Evolutionary conservation across 2,797 vertebrate genomes (phyloP).

Genomic region (Phrynocephalus forsythii): DNA sequence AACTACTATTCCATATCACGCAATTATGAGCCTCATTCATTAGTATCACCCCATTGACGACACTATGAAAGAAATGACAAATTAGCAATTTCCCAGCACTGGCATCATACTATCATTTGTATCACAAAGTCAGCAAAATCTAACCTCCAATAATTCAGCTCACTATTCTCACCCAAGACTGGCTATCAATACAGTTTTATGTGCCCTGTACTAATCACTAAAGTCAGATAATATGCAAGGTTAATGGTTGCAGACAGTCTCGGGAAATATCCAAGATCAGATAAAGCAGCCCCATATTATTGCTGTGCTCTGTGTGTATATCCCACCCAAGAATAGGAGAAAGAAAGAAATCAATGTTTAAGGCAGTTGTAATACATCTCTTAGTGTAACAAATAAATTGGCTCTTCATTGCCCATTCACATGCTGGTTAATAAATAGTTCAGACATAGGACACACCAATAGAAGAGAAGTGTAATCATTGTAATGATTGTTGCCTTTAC

Average conservation of each 20-base stretch:
- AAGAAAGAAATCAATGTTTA: conserved; percentile 83
- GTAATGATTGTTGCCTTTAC: conserved; percentile 81
- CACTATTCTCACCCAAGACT: conserved; percentile 75
- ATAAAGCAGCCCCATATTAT: conserved; percentile 86
- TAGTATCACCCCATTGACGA: conserved; percentile 78
- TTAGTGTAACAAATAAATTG: conserved; percentile 82
- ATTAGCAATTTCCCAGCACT: conserved; percentile 80
- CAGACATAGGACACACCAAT: conserved; percentile 78
- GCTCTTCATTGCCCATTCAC: conserved; percentile 89
- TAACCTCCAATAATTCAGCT: conserved; percentile 81
- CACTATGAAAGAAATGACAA: conserved; percentile 85
- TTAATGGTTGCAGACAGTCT: conserved; percentile 92
- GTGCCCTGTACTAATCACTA: conserved; percentile 89
- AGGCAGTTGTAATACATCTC: conserved; percentile 83
- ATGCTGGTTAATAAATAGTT: conserved; percentile 88
- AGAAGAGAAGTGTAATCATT: conserved; percentile 86
- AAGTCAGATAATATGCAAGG: conserved; percentile 90
- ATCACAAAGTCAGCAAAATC: conserved; percentile 88
- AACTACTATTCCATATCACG: conserved; percentile 58
- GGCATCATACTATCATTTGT: conserved; percentile 85
- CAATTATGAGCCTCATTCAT: conserved; percentile 74
- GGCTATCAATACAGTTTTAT: conserved; percentile 84
- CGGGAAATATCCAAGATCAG: conserved; percentile 88
- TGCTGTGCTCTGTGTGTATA: conserved; percentile 74
- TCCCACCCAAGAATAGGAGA: conserved; percentile 78